Conservation (phyloP, 2,113 vertebrate genomes). For the Perca fluviatilis region DNA sequence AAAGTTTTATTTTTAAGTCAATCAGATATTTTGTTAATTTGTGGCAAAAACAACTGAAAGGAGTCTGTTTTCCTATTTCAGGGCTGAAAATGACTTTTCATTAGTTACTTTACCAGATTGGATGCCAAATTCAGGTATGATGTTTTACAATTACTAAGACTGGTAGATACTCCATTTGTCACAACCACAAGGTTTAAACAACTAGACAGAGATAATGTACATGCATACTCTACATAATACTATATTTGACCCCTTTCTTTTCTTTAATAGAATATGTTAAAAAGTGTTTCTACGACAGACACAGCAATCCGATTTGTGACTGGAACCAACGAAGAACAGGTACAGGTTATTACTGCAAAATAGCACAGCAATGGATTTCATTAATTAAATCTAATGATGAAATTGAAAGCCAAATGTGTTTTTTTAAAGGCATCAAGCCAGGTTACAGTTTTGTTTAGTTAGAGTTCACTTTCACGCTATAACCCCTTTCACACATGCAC, state of each 20-base stretch:
- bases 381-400: neutral
- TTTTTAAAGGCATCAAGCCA: neutral
- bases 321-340: conserved; percentile 84
- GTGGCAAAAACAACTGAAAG: neutral
- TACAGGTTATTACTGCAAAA: conserved; percentile 48
- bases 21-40: neutral
- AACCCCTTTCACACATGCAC: no score
- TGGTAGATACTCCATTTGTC: neutral
- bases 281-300: conserved; percentile 84
- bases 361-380: neutral
- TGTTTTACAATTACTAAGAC: neutral
- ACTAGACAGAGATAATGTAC: neutral
- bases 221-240: neutral
- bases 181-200: neutral
- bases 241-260: neutral
- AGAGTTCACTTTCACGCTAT: conserved; percentile 16
- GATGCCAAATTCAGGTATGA: conserved; percentile 75
- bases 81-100: conserved; percentile 63
- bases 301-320: conserved; percentile 82
- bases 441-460: neutral
- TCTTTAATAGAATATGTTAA: conserved; percentile 83
- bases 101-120: conserved; percentile 73
- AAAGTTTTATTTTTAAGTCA: neutral
- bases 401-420: neutral
- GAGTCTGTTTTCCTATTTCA: conserved; percentile 37